Evolutionary conservation across 2,113 vertebrate species (phyloP).

Genomic region (Tychaedon coryphoeus): DNA sequence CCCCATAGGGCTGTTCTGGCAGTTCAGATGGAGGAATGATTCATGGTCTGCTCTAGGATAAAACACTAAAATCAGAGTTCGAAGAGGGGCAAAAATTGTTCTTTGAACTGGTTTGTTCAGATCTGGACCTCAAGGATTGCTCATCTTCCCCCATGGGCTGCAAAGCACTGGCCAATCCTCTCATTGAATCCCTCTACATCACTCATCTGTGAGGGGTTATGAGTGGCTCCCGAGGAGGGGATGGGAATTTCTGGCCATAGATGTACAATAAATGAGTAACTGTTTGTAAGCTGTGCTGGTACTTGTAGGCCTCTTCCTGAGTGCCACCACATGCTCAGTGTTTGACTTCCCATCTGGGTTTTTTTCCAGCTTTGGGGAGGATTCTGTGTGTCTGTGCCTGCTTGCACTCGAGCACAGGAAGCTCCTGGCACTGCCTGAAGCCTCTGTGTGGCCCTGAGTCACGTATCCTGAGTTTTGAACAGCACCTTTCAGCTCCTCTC

Average conservation of each 20-base stretch:
- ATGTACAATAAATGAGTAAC: neutral
- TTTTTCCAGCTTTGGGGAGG: neutral
- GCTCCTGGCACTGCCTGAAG: neutral
- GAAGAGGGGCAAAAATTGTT: neutral
- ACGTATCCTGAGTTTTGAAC: neutral
- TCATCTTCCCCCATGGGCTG: neutral
- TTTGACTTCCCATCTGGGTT: neutral
- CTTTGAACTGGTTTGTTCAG: neutral
- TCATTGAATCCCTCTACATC: neutral
- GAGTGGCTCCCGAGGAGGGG: neutral
- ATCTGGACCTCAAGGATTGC: neutral
- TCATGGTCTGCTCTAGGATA: neutral
- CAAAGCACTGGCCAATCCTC: neutral
- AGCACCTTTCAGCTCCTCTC: neutral
- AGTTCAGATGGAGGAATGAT: neutral
- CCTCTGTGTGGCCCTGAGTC: neutral
- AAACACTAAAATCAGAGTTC: neutral
- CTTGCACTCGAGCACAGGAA: neutral
- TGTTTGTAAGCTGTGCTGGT: neutral
- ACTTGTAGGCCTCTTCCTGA: neutral
- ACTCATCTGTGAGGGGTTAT: neutral
- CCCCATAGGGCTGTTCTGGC: neutral
- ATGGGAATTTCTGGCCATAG: neutral
- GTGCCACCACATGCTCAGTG: accelerated
- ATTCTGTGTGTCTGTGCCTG: neutral